phyloP scores from a whole-genome alignment of 2,888 invertebrate species.

The Nasonia oneida region DNA sequence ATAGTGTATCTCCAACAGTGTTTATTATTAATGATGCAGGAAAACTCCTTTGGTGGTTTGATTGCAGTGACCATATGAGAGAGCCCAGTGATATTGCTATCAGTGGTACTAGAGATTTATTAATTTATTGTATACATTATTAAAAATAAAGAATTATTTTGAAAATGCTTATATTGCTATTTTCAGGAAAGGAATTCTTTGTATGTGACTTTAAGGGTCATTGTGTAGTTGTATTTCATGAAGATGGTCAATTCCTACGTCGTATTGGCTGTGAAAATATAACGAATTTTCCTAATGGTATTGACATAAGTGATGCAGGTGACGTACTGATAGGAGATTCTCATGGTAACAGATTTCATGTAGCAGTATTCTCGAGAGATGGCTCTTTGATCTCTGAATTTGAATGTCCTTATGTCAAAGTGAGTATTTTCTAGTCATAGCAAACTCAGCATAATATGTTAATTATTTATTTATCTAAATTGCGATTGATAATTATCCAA shows the following conservation, averaged over 20 bases:
- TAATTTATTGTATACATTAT: conserved; percentile 17
- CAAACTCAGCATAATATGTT: neutral
- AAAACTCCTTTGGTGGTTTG: conserved; percentile 96
- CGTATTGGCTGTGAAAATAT: conserved; percentile 97
- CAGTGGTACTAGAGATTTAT: conserved; percentile 82
- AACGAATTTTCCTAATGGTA: conserved; percentile 98
- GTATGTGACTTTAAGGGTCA: conserved; percentile 99
- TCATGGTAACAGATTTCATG: conserved; percentile 98
- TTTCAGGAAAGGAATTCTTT: conserved; percentile 92
- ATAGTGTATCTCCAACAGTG: conserved; percentile 97
- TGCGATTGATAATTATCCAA: neutral
- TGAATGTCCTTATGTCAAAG: conserved; percentile 98
- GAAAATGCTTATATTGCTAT: conserved; percentile 22
- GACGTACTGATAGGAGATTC: conserved; percentile 98
- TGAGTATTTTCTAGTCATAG: conserved; percentile 77
- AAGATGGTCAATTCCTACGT: conserved; percentile 94
- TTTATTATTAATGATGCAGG: conserved; percentile 96
- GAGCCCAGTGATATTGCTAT: conserved; percentile 99
- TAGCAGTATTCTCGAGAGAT: conserved; percentile 95
- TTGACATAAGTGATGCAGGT: conserved; percentile 97
- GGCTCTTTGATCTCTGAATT: conserved; percentile 94
- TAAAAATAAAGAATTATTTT: conserved; percentile 5
- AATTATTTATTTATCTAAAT: neutral
- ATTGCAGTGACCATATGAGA: conserved; percentile 98
- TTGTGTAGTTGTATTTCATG: conserved; percentile 97